These are phyloP conservation scores for Anolis apletophallus DNA, from an alignment of 2,797 vertebrate genomes.

Conservation along the genomic window DNA sequence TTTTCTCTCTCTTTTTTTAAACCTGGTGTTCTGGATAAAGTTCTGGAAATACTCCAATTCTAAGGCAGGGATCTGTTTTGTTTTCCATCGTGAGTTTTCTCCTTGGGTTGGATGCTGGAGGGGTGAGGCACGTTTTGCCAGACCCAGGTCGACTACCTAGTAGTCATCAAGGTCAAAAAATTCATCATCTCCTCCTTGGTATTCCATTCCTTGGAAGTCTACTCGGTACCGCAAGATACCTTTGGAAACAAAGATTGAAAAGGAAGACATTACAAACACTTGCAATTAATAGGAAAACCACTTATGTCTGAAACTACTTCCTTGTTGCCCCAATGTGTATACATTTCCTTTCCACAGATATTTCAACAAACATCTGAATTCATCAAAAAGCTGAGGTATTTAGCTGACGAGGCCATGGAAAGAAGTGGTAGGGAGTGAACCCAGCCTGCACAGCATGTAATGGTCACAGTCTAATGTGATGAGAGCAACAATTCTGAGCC, in stretches of 20 bases:
- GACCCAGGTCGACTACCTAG: conserved; percentile 96
- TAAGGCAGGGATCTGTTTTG: conserved; percentile 88
- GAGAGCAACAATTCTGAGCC: not conserved
- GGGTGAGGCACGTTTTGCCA: conserved; percentile 85
- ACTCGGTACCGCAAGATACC: conserved; percentile 99
- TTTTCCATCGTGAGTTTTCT: conserved; percentile 85
- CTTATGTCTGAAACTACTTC: conserved; percentile 1
- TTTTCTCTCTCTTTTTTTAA: conserved; percentile 81
- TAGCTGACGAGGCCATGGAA: not conserved
- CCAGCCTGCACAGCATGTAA: not conserved
- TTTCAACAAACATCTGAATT: not conserved
- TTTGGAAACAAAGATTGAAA: conserved; percentile 69
- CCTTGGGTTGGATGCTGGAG: conserved; percentile 89
- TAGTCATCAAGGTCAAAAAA: conserved; percentile 99
- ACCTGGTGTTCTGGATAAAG: conserved; percentile 83
- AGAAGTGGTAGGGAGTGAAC: not conserved
- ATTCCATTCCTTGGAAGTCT: conserved; percentile 99
- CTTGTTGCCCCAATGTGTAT: not conserved
- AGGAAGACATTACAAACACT: conserved; percentile 54
- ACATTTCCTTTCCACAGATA: not conserved
- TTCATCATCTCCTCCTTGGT: conserved; percentile 98
- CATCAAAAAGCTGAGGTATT: not conserved
- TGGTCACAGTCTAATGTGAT: not conserved
- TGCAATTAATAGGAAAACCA: not conserved
- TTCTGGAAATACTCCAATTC: conserved; percentile 86